phyloP scores from a whole-genome alignment of 1,140 invertebrate genomes.

The Drosophila elegans region DNA sequence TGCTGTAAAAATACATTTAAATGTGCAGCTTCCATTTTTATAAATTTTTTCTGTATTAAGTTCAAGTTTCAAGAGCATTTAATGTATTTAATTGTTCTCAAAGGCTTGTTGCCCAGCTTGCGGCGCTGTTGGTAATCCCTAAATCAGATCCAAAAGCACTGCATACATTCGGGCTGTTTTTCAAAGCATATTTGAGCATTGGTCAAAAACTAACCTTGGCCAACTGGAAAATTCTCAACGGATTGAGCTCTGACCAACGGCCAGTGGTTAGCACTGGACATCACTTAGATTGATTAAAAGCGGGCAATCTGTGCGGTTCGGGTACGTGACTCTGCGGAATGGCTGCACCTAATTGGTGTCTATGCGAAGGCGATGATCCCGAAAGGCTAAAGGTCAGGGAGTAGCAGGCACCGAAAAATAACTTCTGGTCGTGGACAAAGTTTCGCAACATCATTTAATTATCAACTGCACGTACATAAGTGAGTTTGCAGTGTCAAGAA shows the following conservation, averaged over 20 bases:
- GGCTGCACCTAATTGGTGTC: conserved; percentile 32
- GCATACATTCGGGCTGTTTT: conserved; percentile 25
- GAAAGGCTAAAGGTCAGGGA: conserved; percentile 10
- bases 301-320: conserved; percentile 45
- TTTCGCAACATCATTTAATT: conserved; percentile 57
- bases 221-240: conserved; percentile 37
- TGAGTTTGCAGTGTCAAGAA: conserved; percentile 48
- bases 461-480: conserved; percentile 55
- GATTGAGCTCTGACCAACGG: conserved; percentile 27
- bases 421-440: conserved; percentile 20
- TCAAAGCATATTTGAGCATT: conserved; percentile 9
- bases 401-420: conserved; percentile 7
- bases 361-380: conserved; percentile 31
- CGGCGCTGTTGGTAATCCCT: neutral
- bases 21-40: too few relatives aligned
- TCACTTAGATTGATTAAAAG: conserved; percentile 63
- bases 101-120: conserved; percentile 14
- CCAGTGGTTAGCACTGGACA: conserved; percentile 21
- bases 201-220: conserved; percentile 1
- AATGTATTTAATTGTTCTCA: neutral
- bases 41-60: too few relatives aligned
- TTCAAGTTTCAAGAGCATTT: neutral
- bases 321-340: conserved; percentile 43
- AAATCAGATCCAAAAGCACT: conserved; percentile 6
- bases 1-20: too few relatives aligned